Evolutionary conservation across 2,113 vertebrate species (phyloP).

Genomic region (Gallinago media): DNA sequence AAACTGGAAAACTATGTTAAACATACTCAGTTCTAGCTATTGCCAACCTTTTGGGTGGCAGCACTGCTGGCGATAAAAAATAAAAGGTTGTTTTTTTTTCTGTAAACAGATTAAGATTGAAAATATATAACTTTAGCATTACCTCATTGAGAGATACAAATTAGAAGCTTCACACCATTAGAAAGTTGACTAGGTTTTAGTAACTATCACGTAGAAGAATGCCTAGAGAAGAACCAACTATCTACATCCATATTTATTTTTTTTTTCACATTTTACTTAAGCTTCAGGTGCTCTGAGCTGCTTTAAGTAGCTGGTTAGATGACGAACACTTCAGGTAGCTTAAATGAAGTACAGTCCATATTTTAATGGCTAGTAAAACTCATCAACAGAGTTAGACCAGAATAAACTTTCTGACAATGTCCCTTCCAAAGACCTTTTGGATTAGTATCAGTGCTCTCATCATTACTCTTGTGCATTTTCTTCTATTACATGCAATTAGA

Average conservation of each 20-base stretch:
- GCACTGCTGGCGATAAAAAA: background rate
- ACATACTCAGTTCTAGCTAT: background rate
- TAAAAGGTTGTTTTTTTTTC: background rate
- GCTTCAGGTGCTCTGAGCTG: background rate
- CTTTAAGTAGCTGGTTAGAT: background rate
- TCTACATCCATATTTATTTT: background rate
- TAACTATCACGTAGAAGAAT: background rate
- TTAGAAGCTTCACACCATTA: background rate
- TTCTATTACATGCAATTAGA: background rate
- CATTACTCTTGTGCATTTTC: background rate
- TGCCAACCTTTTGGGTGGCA: background rate
- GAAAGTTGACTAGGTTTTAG: background rate
- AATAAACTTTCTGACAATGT: background rate
- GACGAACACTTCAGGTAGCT: background rate
- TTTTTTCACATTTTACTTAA: background rate
- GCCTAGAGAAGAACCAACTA: background rate
- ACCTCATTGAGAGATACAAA: background rate
- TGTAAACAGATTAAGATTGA: background rate
- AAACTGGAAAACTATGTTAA: background rate
- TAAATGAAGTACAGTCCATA: background rate
- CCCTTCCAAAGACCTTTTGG: background rate
- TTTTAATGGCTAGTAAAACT: background rate
- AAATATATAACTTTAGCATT: background rate
- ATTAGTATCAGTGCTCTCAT: background rate
- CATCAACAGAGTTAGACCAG: background rate